phyloP scores from a whole-genome alignment of 2,888 invertebrate genomes.

The Hetaerina titia region DNA sequence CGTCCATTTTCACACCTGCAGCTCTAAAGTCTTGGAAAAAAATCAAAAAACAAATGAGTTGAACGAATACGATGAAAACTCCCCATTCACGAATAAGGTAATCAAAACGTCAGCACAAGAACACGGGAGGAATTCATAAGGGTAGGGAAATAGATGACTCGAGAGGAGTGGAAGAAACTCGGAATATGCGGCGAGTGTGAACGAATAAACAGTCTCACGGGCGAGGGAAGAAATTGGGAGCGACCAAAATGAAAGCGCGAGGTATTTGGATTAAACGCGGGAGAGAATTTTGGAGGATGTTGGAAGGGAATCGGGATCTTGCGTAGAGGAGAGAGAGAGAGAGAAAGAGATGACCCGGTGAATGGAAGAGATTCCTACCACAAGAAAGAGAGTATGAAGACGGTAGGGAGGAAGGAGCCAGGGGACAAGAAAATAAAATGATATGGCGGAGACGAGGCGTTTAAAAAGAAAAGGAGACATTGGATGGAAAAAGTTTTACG shows the following conservation, averaged over 20 bases:
- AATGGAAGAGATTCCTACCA: neutral
- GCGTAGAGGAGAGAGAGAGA: neutral
- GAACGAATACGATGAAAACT: no score
- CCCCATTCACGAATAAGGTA: no score
- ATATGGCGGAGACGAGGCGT: neutral
- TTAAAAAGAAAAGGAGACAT: neutral
- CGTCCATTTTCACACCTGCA: no score
- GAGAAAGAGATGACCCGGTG: neutral
- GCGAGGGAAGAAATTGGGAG: neutral
- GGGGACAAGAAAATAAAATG: neutral
- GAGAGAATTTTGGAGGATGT: neutral
- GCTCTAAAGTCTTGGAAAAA: no score
- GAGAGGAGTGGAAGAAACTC: neutral
- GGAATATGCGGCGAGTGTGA: neutral
- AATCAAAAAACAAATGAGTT: no score
- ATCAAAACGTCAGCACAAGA: neutral
- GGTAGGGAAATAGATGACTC: neutral
- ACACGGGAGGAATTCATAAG: neutral
- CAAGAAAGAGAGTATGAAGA: neutral
- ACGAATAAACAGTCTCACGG: neutral
- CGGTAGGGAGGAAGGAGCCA: neutral
- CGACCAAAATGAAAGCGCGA: neutral
- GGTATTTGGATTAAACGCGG: neutral
- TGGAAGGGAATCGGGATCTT: neutral
- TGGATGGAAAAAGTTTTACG: neutral